Evolutionary conservation across 2,797 vertebrate genomes (phyloP).

Genomic region (Catamblyrhynchus diadema): DNA sequence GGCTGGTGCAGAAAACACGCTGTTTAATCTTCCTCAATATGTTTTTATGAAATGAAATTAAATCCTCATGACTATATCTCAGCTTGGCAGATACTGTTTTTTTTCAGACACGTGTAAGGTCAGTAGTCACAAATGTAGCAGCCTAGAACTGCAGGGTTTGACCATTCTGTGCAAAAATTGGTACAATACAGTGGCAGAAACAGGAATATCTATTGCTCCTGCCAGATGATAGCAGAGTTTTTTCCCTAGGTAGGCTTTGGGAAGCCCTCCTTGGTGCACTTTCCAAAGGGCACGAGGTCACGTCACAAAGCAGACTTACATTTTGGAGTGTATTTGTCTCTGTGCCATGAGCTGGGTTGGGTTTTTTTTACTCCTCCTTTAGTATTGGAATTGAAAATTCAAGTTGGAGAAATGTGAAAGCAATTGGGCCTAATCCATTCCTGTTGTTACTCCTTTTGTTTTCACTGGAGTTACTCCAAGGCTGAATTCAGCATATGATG

Average conservation of each 20-base stretch:
- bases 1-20: not conserved
- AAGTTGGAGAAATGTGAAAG: conserved; percentile 56
- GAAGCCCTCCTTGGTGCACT: not conserved
- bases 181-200: not conserved
- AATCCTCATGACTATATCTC: not conserved
- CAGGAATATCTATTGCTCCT: not conserved
- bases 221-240: not conserved
- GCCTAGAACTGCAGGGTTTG: not conserved
- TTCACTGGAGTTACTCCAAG: conserved; percentile 55
- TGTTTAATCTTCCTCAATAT: not conserved
- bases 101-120: not conserved
- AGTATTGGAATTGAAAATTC: conserved; percentile 26
- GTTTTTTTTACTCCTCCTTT: not conserved
- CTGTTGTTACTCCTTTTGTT: conserved; percentile 60
- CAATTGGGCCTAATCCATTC: conserved; percentile 61
- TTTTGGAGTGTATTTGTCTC: not conserved
- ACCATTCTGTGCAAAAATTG: not conserved
- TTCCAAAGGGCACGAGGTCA: not conserved
- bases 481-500: conserved; percentile 49
- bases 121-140: not conserved
- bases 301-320: not conserved
- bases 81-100: not conserved
- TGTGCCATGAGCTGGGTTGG: not conserved
- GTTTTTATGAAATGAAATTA: not conserved
- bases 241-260: not conserved